Conservation (phyloP, 2,888 invertebrate genomes). For the Machimus atricapillus region DNA sequence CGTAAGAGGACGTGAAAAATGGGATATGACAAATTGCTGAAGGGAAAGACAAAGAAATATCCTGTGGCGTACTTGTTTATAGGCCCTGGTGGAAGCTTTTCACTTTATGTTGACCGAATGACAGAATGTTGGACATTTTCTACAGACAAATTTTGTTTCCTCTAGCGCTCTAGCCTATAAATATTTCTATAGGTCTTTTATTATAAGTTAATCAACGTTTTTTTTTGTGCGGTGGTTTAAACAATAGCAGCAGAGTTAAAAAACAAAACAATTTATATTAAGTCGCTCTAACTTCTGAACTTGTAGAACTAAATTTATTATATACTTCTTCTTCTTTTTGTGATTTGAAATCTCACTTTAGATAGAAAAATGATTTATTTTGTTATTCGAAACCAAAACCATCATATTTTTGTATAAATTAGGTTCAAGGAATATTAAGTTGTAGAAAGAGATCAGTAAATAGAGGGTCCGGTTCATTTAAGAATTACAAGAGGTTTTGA, state of each 20-base stretch:
- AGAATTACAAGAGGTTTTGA: no score
- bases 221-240: not conserved
- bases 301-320: no score
- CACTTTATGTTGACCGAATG: not conserved
- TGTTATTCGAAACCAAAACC: no score
- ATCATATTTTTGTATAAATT: no score
- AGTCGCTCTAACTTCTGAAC: no score
- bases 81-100: not conserved
- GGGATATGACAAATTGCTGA: not conserved
- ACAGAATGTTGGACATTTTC: not conserved
- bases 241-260: not conserved
- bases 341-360: no score
- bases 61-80: not conserved
- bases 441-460: no score
- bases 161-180: not conserved
- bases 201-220: not conserved
- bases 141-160: not conserved
- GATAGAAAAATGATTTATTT: no score
- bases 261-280: not conserved
- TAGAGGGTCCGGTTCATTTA: no score
- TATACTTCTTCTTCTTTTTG: no score
- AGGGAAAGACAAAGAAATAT: not conserved
- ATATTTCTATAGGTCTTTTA: not conserved
- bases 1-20: not conserved
- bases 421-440: no score